Evolutionary conservation across 92 coral and sea anemone genomes (phyloP).

Genomic region (Porites lobata): DNA sequence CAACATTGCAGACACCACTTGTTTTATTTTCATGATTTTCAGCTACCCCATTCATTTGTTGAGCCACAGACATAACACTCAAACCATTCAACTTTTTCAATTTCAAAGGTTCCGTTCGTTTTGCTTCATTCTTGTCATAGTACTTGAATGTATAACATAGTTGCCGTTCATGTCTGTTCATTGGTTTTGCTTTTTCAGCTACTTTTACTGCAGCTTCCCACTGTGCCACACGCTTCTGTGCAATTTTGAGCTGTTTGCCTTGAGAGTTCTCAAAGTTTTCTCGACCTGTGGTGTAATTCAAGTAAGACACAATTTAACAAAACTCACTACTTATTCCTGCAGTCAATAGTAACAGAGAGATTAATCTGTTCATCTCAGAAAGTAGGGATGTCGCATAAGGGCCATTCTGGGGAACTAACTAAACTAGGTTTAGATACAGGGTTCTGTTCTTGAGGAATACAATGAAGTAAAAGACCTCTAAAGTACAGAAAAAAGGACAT

Average conservation of each 20-base stretch:
- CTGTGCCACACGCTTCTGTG: slow-evolving; percentile 73
- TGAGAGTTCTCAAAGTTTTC: slow-evolving; percentile 89
- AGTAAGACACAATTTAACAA: background rate
- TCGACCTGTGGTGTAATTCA: slow-evolving; percentile 63
- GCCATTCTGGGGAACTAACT: too few species aligned
- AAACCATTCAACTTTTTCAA: slow-evolving; percentile 69
- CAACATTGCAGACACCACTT: background rate
- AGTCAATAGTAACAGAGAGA: too few species aligned
- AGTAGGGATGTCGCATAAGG: too few species aligned
- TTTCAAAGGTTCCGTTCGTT: slow-evolving; percentile 54
- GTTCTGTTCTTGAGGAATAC: too few species aligned
- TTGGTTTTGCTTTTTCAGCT: slow-evolving; percentile 94
- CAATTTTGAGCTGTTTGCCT: slow-evolving; percentile 85
- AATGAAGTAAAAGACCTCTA: too few species aligned
- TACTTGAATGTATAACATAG: slow-evolving; percentile 93
- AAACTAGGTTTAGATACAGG: too few species aligned
- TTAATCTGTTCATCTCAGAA: too few species aligned
- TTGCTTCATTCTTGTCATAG: slow-evolving; percentile 76
- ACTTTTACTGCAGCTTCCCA: slow-evolving; percentile 97
- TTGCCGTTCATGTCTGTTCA: slow-evolving; percentile 96
- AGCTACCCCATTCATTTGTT: slow-evolving; percentile 33
- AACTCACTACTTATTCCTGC: background rate
- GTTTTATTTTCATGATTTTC: slow-evolving; percentile 9
- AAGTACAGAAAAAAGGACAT: too few species aligned
- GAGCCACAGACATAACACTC: slow-evolving; percentile 9